These are phyloP conservation scores for Carterocephalus palaemon DNA, from an alignment of 2,888 invertebrate genomes.

Conservation along the genomic window DNA sequence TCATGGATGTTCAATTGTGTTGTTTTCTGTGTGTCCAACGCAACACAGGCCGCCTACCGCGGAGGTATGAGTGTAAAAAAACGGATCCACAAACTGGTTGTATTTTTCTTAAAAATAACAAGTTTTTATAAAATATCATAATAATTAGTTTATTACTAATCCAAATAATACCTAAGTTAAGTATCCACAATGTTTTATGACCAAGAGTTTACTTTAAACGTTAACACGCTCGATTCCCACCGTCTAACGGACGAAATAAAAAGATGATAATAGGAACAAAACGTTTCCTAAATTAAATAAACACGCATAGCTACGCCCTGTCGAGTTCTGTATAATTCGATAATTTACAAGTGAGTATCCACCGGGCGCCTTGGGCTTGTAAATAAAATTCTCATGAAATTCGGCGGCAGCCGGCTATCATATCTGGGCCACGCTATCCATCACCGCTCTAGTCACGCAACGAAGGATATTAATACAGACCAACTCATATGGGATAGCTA, in stretches of 20 bases:
- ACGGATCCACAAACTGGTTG: too few relatives aligned
- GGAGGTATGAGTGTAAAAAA: too few relatives aligned
- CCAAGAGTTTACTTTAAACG: slow-evolving; percentile 45
- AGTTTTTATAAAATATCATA: too few relatives aligned
- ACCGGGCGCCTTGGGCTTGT: slow-evolving; percentile 54
- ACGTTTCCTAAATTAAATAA: slow-evolving; percentile 69
- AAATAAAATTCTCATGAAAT: slow-evolving; percentile 69
- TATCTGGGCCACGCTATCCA: slow-evolving; percentile 70
- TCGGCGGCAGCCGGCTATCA: slow-evolving; percentile 65
- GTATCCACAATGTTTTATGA: slow-evolving; percentile 19
- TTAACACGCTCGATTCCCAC: slow-evolving; percentile 57
- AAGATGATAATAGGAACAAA: slow-evolving; percentile 62
- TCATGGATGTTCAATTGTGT: too few relatives aligned
- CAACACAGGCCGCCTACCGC: too few relatives aligned
- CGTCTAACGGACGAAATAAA: slow-evolving; percentile 46
- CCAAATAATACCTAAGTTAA: too few relatives aligned
- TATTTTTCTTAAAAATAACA: too few relatives aligned
- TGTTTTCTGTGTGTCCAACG: too few relatives aligned
- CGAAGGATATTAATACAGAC: slow-evolving; percentile 48
- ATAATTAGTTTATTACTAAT: too few relatives aligned
- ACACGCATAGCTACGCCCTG: slow-evolving; percentile 63
- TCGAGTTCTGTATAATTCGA: slow-evolving; percentile 63
- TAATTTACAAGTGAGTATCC: slow-evolving; percentile 60
- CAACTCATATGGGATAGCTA: too few relatives aligned
- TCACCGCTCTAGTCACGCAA: slow-evolving; percentile 66